Base-by-base conservation (phyloP, 2,113 vertebrate species). In the Pogona vitticeps region DNA sequence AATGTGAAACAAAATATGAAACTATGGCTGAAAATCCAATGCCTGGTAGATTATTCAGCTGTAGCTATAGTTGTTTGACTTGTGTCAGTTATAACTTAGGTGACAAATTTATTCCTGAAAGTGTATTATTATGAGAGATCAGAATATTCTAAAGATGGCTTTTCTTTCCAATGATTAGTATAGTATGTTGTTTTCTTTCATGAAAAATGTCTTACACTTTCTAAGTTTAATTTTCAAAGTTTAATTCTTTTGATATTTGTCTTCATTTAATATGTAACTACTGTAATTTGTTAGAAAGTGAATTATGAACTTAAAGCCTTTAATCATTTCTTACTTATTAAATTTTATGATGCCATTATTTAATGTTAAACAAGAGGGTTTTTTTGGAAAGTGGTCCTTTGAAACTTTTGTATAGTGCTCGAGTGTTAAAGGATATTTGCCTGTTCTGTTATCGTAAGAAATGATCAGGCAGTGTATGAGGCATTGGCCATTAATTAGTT, bases 321-420 rank as follows among this genome's bases (percentile, higher is more conserved):
- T 76, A 52, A 9, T 26, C 18, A 17, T 1, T 67, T 26, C 14
- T 52, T 40, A 15, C 61, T 31, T 85, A 52, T 18, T 67, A 14
- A 52, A 84, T 76, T 33, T 12, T 33, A 76, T 38, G 46, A 65
- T 6, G 77, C 14, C 40, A 31, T 59, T 87, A 59, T 17, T 59
- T 70, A 26, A 46, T 76, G n/a, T 67, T 63, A 31, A 31, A 42
- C 56, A 31, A 23, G 71, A n/a, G 8, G 3, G 20, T 77, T 18
- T 18, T 61, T 42, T 46, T 79, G 26, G 23, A 36, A 80, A 21
- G 21, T 79, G 12, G 8, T 18, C 18, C 61, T 1, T 77, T 73
- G 72, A 81, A 63, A 1, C 0, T 31, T 40, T 56, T 61, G 72
- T 3, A 0, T 7, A 0, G 10, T 67, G 23, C 63, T 63, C 0